Evolutionary conservation across 1,140 invertebrate species (phyloP), one percentile per base, ranked within the genome.

Genomic region (Bombus affinis): DNA sequence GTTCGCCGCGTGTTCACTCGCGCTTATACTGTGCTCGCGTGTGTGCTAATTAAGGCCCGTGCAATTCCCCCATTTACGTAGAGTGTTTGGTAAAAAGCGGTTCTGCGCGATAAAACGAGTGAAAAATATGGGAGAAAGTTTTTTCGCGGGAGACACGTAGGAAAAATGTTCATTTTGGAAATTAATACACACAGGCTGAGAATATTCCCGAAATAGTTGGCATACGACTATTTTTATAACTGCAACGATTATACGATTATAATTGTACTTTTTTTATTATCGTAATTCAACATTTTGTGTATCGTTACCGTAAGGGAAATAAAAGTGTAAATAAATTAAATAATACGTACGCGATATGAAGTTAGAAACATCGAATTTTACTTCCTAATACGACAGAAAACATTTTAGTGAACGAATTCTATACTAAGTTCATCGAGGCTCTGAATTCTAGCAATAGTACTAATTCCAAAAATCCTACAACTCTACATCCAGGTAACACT

Each of bases 21-120:
- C 39, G 39, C 28, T 73, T 15, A 8, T 44, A 32, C 39, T n/a
- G 13, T 10, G 4, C 39, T 73, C 39, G 8, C 72, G 72, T 32
- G 42, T 47, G 6, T 47, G 72, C 42, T 74, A 74, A 74, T 74
- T 74, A 74, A 74, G 72, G 72, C 42, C 47, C 72, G 42, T 28
- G n/a, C 72, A 35, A 47, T 47, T 32, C 72, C 42, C 72, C 28
- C n/a, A 35, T 74, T 44, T 74, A 32, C 1, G 39, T 12, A 12
- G 72, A 74, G 72, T 22, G 39, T 74, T 74, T 47, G 28, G 42
- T 47, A 39, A 47, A 74, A 74, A 72, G 70, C 39, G 28, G 39
- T 72, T n/a, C 39, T 15, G 70, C 39, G 39, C 39, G 70, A 44
- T 72, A 72, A 44, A 72, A 42, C 70, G 39, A 42, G 25, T 28